phyloP scores from a whole-genome alignment of 2,888 invertebrate genomes.

The Meandrusa payeni region DNA sequence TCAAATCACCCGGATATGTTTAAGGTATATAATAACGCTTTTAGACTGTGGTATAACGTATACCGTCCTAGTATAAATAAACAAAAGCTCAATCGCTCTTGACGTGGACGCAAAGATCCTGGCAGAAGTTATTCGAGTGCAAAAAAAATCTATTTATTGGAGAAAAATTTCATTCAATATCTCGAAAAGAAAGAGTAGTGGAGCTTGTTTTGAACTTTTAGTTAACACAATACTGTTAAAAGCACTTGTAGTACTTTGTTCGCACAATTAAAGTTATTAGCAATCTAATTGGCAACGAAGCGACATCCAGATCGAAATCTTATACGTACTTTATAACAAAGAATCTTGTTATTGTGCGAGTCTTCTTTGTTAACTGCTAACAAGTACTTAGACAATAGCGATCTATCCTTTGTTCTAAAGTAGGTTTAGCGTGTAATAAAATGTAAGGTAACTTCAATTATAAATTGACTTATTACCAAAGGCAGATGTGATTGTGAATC shows the following conservation, averaged over 20 bases:
- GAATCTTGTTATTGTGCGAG: conserved; percentile 1
- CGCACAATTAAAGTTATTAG: conserved; percentile 3
- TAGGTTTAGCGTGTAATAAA: conserved; percentile 29
- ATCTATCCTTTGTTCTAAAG: conserved; percentile 25
- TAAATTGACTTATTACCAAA: conserved; percentile 58
- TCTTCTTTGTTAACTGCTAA: conserved; percentile 14
- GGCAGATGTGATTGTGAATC: conserved; percentile 70
- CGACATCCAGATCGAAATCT: conserved; percentile 7
- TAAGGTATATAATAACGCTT: too few species aligned
- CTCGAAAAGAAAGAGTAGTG: too few species aligned
- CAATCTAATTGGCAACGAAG: background rate
- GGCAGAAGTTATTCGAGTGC: too few species aligned
- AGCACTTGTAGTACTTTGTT: background rate
- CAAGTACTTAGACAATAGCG: conserved; percentile 24
- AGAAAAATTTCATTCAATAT: too few species aligned
- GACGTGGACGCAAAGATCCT: too few species aligned
- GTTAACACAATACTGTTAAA: too few species aligned
- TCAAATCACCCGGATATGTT: too few species aligned
- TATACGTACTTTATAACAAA: conserved; percentile 9
- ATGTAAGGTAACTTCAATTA: conserved; percentile 63
- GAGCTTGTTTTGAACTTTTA: too few species aligned
- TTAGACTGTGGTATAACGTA: too few species aligned
- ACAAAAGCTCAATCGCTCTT: too few species aligned
- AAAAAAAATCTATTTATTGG: too few species aligned
- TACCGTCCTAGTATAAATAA: too few species aligned